Evolutionary conservation across 1,140 invertebrate species (phyloP).

Genomic region (Cydia strobilella): DNA sequence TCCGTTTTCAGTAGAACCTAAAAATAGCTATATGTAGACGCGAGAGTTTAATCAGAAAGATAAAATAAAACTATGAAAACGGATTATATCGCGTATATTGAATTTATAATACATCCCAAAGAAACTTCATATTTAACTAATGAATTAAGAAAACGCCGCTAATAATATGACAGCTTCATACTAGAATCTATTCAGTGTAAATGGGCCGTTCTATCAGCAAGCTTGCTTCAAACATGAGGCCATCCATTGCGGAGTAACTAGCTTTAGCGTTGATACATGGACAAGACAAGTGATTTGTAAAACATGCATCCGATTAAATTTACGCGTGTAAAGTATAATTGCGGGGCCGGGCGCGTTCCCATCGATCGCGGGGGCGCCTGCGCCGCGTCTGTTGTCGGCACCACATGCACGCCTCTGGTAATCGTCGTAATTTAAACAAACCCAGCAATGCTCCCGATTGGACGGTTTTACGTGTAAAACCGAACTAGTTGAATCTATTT

Average conservation of each 20-base stretch:
- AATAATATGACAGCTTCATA: not conserved
- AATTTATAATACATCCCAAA: too few species aligned
- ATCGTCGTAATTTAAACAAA: constrained; percentile 73
- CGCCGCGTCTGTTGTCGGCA: constrained; percentile 61
- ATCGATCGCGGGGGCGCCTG: constrained; percentile 52
- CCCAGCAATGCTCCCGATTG: constrained; percentile 52
- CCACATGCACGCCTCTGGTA: constrained; percentile 59
- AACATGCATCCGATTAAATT: constrained; percentile 49
- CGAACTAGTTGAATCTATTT: constrained; percentile 57
- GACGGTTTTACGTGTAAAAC: constrained; percentile 67
- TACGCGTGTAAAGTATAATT: constrained; percentile 61
- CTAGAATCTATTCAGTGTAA: not conserved
- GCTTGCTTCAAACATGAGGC: not conserved
- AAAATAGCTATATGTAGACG: too few species aligned
- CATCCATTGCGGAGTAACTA: constrained; percentile 38
- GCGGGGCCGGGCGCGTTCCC: constrained; percentile 54
- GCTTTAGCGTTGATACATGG: constrained; percentile 57
- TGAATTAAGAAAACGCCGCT: too few species aligned
- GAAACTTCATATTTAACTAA: too few species aligned
- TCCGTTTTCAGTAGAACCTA: not conserved
- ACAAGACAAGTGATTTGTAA: constrained; percentile 43
- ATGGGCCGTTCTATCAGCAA: not conserved
- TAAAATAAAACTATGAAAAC: too few species aligned
- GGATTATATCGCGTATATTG: too few species aligned
- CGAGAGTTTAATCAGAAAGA: too few species aligned